Base-by-base conservation (phyloP, 2,797 vertebrate genomes). In the Halcyon badia region DNA sequence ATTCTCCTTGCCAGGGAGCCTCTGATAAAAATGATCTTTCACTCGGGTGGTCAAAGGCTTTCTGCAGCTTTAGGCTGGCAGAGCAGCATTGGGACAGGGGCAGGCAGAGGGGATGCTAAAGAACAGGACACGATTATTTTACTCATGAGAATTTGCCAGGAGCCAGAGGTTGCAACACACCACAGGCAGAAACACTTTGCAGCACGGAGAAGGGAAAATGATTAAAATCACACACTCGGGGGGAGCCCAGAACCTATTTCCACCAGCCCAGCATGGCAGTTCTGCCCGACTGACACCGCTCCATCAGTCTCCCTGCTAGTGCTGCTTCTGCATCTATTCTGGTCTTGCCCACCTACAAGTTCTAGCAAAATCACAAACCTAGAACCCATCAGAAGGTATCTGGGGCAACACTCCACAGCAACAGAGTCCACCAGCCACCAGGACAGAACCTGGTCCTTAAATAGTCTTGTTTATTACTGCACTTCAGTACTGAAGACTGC, bases 261-360 rank as follows among this genome's bases (percentile, higher is more conserved):
- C 77, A 82, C 18, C 72, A 79, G 61, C 24, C 48, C 7, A 37
- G n/a, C 5, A 0, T 2, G 0, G 17, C 44, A 42, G 44, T 6
- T 12, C 58, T 41, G 44, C 44, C 54, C 1, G 0, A 11, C 83
- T 1, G 0, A 19, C 77, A 24, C 26, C 1, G 2, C 87, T 82
- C 25, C 31, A 6, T 1, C 2, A 4, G 35, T 5, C 57, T 51
- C 79, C 51, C 42, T 35, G 28, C 4, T 1, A 20, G 11, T 2
- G 21, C 69, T 49, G 30, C 68, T 51, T 22, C 52, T 89, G 70
- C 78, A 69, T 11, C 7, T 9, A 1, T 11, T 51, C 12, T 42
- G 16, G 2, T 28, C 64, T n/a, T 17, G 60, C 54, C 46, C 42
- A 56, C 14, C 46, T 71, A 18, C 24, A 33, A 28, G 10, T 31